Conservation (phyloP, 1,140 invertebrate genomes). For the Bombus fervidus region DNA sequence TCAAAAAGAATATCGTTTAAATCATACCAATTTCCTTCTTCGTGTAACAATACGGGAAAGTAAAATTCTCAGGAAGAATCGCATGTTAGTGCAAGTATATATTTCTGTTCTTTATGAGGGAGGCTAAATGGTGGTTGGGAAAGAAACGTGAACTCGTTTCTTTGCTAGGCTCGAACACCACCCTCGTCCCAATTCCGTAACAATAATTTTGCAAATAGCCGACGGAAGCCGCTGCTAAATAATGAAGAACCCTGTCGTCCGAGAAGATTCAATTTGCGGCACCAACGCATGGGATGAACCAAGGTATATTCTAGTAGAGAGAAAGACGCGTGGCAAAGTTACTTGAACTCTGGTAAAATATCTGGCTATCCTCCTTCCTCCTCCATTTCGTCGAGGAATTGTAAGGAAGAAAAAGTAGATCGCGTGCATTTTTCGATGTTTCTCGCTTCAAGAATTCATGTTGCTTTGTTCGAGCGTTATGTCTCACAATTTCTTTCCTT, state of each 20-base stretch:
- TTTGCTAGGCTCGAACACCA: slow-evolving; percentile 52
- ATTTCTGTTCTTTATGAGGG: slow-evolving; percentile 68
- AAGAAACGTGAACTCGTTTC: slow-evolving; percentile 63
- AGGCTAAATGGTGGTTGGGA: slow-evolving; percentile 66
- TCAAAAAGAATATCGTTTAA: too few relatives aligned
- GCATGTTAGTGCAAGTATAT: slow-evolving; percentile 49
- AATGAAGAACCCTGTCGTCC: slow-evolving; percentile 73
- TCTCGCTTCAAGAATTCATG: slow-evolving; percentile 2
- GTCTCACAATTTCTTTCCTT: not conserved
- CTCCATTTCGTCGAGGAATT: slow-evolving; percentile 14
- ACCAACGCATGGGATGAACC: slow-evolving; percentile 56
- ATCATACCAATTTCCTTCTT: not conserved
- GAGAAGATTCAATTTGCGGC: slow-evolving; percentile 75
- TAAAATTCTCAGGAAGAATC: slow-evolving; percentile 32
- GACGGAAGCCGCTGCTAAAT: slow-evolving; percentile 73
- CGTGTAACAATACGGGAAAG: slow-evolving; percentile 4
- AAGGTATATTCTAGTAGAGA: slow-evolving; percentile 40
- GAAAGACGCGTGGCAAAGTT: slow-evolving; percentile 40
- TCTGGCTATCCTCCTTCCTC: slow-evolving; percentile 10
- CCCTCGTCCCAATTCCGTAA: slow-evolving; percentile 72
- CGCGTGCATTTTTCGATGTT: slow-evolving; percentile 12
- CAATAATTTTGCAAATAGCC: slow-evolving; percentile 78
- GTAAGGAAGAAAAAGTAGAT: not conserved
- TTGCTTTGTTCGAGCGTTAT: not conserved
- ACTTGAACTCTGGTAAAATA: slow-evolving; percentile 40